A percentile compares a stretch with the other conserved stretches of the same genome.
These are phyloP conservation scores for Halichoerus grypus DNA, from an alignment of 2,113 vertebrate species.

Conservation along the genomic window DNA sequence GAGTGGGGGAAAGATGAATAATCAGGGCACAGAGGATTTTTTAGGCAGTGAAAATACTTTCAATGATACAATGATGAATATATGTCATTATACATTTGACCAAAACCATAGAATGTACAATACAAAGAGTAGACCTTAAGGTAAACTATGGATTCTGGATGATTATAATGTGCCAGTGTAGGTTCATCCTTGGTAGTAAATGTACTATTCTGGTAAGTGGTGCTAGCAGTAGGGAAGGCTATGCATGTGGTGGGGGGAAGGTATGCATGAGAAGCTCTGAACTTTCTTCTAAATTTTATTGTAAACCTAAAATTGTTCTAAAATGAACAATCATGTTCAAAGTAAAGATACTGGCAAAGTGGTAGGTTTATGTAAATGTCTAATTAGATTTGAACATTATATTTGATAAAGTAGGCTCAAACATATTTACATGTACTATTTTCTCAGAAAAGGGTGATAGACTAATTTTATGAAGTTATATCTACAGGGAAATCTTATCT, in stretches of 20 bases:
- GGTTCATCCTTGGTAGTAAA: neutral
- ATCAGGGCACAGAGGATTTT: neutral
- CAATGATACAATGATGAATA: neutral
- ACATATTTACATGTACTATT: neutral
- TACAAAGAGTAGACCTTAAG: neutral
- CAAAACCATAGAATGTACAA: neutral
- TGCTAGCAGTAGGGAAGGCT: neutral
- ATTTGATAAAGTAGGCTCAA: neutral
- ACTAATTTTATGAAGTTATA: neutral
- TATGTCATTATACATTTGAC: neutral
- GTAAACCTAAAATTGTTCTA: neutral
- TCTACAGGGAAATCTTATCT: neutral
- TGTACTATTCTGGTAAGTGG: neutral
- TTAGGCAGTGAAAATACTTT: neutral
- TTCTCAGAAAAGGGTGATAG: neutral
- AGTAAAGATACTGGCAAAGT: neutral
- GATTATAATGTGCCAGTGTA: neutral
- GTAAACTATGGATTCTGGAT: neutral
- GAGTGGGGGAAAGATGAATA: neutral
- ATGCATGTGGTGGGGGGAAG: neutral
- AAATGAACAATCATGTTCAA: neutral
- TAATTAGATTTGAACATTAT: constrained; percentile 4
- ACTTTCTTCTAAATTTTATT: neutral
- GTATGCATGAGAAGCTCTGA: neutral
- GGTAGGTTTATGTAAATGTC: neutral